These are phyloP conservation scores for Hirtodrosophila cameraria DNA, from an alignment of 2,888 invertebrate genomes.

Conservation along the genomic window DNA sequence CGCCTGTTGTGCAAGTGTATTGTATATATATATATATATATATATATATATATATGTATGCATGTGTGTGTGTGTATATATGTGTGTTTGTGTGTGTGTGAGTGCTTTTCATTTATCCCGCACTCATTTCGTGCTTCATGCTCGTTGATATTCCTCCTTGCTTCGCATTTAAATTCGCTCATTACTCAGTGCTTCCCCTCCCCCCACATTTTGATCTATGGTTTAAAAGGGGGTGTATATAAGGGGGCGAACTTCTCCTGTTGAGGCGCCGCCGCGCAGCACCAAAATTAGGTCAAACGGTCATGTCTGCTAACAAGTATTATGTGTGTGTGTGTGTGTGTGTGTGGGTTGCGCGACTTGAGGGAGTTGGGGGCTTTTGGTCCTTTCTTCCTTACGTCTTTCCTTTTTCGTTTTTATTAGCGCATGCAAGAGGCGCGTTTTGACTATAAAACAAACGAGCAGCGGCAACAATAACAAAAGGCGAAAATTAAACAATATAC, in stretches of 20 bases:
- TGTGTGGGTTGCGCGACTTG: constrained; percentile 19
- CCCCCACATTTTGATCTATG: not conserved
- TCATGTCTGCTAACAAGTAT: constrained; percentile 74
- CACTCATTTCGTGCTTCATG: constrained; percentile 40
- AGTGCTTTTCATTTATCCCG: constrained; percentile 48
- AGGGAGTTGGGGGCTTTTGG: not conserved
- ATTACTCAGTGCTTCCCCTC: constrained; percentile 57
- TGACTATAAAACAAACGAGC: constrained; percentile 50
- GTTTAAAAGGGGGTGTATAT: too few relatives aligned
- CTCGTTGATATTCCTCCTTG: constrained; percentile 44
- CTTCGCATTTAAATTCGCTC: constrained; percentile 73
- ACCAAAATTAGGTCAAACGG: constrained; percentile 83
- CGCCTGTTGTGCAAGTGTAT: constrained; percentile 3
- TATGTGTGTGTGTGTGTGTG: constrained; percentile 26
- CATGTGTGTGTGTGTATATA: constrained; percentile 1
- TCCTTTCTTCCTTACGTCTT: constrained; percentile 46
- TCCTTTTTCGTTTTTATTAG: constrained; percentile 64
- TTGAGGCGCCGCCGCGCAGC: constrained; percentile 53
- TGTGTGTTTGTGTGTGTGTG: constrained; percentile 5
- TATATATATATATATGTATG: not conserved
- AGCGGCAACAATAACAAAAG: constrained; percentile 32
- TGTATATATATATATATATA: constrained; percentile 4
- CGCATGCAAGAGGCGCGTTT: constrained; percentile 61
- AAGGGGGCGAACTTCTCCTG: too few relatives aligned
- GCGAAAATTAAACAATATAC: constrained; percentile 47